phyloP scores from a whole-genome alignment of 2,797 vertebrate genomes.

The Acanthurus lineatus region DNA sequence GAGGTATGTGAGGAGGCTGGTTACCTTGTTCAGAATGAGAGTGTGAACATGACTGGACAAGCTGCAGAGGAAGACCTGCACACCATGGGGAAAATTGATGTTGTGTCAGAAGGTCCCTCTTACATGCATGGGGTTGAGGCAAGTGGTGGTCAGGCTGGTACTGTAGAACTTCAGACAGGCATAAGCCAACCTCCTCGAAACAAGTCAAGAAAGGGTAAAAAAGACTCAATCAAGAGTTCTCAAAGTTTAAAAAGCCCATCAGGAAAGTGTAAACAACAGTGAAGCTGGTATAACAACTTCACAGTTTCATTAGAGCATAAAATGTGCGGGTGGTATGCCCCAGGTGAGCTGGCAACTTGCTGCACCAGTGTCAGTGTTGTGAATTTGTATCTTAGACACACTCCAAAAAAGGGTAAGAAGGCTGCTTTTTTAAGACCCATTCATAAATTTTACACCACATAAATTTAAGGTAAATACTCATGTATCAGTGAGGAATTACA shows the following conservation, averaged over 20 bases:
- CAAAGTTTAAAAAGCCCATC: slow-evolving; percentile 42
- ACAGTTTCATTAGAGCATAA: not conserved
- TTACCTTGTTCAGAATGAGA: slow-evolving; percentile 1
- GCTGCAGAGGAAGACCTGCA: not conserved
- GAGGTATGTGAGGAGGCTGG: slow-evolving; percentile 13
- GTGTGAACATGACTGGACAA: not conserved
- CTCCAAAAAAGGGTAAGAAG: not conserved
- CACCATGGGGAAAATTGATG: not conserved
- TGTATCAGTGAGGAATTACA: not conserved
- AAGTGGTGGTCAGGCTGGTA: not conserved
- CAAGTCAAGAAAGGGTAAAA: slow-evolving; percentile 54
- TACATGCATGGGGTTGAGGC: not conserved
- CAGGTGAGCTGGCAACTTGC: not conserved
- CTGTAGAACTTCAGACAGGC: not conserved
- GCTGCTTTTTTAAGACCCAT: not conserved
- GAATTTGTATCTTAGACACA: not conserved
- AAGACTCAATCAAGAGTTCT: slow-evolving; percentile 26
- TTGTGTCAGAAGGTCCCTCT: not conserved
- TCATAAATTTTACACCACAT: not conserved
- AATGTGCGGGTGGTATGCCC: not conserved
- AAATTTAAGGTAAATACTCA: not conserved
- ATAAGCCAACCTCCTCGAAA: slow-evolving; percentile 1
- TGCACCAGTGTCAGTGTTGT: not conserved
- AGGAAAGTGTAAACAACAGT: slow-evolving; percentile 65
- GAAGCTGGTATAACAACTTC: not conserved